Evolutionary conservation across 1,140 invertebrate species (phyloP), one percentile per base, ranked within the genome.

Genomic region (Lutraria rhynchaena): DNA sequence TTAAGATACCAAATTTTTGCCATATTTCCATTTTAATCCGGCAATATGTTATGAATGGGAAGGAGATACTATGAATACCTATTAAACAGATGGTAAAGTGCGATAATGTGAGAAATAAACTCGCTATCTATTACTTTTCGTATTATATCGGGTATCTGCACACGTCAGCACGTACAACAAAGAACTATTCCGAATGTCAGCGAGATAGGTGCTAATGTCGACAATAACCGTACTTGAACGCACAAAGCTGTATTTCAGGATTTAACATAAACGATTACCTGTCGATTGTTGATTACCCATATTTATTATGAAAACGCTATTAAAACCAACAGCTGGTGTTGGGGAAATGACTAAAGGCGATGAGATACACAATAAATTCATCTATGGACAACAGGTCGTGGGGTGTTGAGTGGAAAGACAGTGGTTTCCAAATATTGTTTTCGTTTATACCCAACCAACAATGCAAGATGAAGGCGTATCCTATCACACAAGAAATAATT

Each of bases 71-170:
- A 24, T 58, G 13, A 5, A 58, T 24, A 29, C 9, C 13, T 13
- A 29, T 58, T 31, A 15, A 58, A 11, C 9, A 29, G 24, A 58
- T 58, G 24, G 24, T 29, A 29, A 31, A 58, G 15, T 41, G 37
- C 37, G 37, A 41, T 41, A 58, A 58, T 15, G 55, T 24, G 55
- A 58, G 55, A 58, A 24, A 58, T 58, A 24, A 58, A 58, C 31
- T 24, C 51, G 24, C 19, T 22, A 58, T 58, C 7, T 24, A 13
- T 31, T 58, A 58, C 55, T 58, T 0, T 15, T 24, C 27, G 55
- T 31, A 58, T 58, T 5, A 24, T 58, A 22, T 58, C 31, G 9
- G 13, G 19, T 24, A 4, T 22, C 24, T 29, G 24, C 24, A 29
- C 24, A 9, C 22, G n/a, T 58, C 9, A 58, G 13, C 24, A 9